Base-by-base conservation (phyloP, 1,140 invertebrate genomes). In the Leguminivora glycinivorella region DNA sequence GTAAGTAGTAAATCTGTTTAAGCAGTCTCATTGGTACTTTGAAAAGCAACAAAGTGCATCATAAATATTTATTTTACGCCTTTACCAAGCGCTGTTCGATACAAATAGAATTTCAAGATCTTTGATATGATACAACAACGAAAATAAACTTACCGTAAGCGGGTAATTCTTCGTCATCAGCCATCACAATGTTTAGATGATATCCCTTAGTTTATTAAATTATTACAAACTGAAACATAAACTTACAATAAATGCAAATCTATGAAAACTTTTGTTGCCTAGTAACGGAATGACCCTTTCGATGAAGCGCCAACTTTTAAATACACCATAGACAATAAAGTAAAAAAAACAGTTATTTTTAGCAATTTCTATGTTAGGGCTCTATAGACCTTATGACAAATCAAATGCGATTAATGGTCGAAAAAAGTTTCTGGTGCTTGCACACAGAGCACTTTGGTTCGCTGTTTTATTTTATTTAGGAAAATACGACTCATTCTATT, bases 161-260 rank as follows among this genome's bases (percentile, higher is more conserved):
- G 9, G 47, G 47, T 52, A 52, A 22, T 22, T 52, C 47, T 52
- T 52, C 47, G 47, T 52, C 17, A 22, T 52, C 47, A 52, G 47
- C 47, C 47, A 52, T 52, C 17, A 10, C 47, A 9, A 52, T 1
- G 47, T 6, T 5, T 22, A 9, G 19, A 52, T 52, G 6, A 9
- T 19, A n/a, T 19, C 19, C 17, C 47, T 52, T 52, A 22, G 47
- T 52, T 52, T 19, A 22, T 40, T 9, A 40, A 6, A 6, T 40
- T 40, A 40, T 22, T 22, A 5, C 6, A 47, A 47, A 47, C 4
- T 10, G n/a, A 43, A n/a, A n/a, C 1, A 5, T 7, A 17, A 17
- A 43, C n/a, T 43, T 17, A 43, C 40, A 17, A 43, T n/a, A 43
- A 22, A 52, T 52, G n/a, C 47, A 52, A 43, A 43, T 43, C 19